phyloP scores from a whole-genome alignment of 2,113 vertebrate genomes.

The Caracal caracal region DNA sequence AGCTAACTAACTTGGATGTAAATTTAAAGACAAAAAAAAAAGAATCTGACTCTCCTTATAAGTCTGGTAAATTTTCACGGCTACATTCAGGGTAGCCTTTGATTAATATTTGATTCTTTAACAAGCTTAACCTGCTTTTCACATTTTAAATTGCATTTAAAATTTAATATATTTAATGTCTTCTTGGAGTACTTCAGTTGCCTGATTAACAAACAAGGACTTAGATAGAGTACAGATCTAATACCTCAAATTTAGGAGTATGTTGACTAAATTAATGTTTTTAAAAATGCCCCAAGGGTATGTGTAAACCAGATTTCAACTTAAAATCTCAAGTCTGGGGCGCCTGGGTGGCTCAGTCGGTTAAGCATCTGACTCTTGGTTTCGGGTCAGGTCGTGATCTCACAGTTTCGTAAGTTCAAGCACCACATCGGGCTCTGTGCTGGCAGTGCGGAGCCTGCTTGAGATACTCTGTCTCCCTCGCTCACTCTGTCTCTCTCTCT shows the following conservation, averaged over 20 bases:
- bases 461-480: too few species aligned
- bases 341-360: too few species aligned
- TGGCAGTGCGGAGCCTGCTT: too few species aligned
- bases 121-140: not conserved
- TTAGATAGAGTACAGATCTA: not conserved
- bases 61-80: not conserved
- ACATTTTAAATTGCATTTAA: constrained; percentile 11
- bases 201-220: not conserved
- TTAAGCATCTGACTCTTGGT: too few species aligned
- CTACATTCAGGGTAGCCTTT: not conserved
- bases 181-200: not conserved
- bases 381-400: too few species aligned
- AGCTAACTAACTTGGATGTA: too few species aligned
- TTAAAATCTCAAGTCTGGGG: not conserved
- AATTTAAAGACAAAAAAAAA: too few species aligned
- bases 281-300: not conserved
- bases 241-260: not conserved
- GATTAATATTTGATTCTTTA: not conserved
- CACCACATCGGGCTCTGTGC: too few species aligned
- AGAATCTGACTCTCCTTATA: not conserved
- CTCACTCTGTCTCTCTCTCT: too few species aligned
- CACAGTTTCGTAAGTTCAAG: too few species aligned
- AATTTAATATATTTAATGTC: not conserved
- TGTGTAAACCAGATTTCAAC: not conserved
- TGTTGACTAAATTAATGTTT: not conserved